phyloP scores from a whole-genome alignment of 2,113 vertebrate species.

The Mastomys coucha region DNA sequence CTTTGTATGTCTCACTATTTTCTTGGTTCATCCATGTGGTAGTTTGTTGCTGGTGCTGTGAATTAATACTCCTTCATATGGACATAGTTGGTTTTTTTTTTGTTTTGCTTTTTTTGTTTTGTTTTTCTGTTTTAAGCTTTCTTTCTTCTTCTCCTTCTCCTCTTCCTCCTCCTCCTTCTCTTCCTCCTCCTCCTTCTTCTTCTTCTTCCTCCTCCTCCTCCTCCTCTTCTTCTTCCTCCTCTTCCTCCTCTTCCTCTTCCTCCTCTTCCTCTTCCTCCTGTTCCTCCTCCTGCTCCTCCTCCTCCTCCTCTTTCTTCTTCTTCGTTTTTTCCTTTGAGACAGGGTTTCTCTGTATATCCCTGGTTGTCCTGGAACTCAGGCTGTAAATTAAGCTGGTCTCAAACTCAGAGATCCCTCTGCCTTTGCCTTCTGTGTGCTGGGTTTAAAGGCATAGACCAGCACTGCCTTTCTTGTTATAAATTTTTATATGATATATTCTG shows the following conservation, averaged over 20 bases:
- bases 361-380: not conserved
- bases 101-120: not conserved
- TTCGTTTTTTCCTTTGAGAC: not conserved
- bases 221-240: no score
- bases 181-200: no score
- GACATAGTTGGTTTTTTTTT: not conserved
- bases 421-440: not conserved
- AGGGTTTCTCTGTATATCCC: not conserved
- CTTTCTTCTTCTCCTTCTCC: no score
- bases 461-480: no score
- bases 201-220: no score
- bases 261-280: no score
- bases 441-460: not conserved
- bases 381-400: not conserved
- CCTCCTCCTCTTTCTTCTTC: no score
- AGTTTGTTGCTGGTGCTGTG: constrained; percentile 17
- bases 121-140: not conserved
- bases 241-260: no score
- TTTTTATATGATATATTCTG: no score
- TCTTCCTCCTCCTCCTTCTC: no score
- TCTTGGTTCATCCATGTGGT: not conserved
- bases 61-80: not conserved
- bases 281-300: no score
- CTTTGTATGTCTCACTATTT: constrained; percentile 27
- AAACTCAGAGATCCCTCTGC: not conserved